Evolutionary conservation across 2,797 vertebrate species (phyloP), one percentile per base, ranked within the genome.

Genomic region (Melanotaenia nigrans): DNA sequence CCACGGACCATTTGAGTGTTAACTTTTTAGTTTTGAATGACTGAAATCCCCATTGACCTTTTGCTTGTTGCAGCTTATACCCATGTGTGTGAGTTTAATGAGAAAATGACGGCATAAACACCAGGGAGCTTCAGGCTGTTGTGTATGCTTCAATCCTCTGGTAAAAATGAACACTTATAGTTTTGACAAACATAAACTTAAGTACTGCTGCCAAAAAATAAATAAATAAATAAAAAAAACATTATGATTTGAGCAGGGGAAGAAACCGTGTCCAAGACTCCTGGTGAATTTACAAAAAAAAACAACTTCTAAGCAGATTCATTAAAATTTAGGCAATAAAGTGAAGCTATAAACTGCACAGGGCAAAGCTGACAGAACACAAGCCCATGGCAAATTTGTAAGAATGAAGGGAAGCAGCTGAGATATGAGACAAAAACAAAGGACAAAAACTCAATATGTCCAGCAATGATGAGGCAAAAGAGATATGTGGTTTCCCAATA

Each of bases 11-110:
- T 94, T 94, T 93, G 84, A 93, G 87, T 91, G 91, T 94, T 93
- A 91, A 93, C 92, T 93, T 93, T 91, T 90, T 86, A 85, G 89
- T 90, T 92, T 82, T 91, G 91, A 94, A 82, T 87, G 88, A 93
- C 92, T 90, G 92, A 92, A 93, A 93, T 94, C 92, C 91, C 92
- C 87, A 70, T 79, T 93, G 92, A 94, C 92, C 93, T 93, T 93
- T 92, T 81, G 86, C 88, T 87, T 88, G 88, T 87, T 83, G 86
- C 85, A 92, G 88, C 89, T 89, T 90, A 83, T 86, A 90, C 89
- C 87, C 87, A 85, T 84, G 90, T 90, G 90, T 85, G 75, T 82
- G 82, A 87, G 78, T 86, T 87, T 89, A 92, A 92, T 92, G 90
- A 92, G 87, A 89, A 92, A 89, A 87, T 85, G 83, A 87, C 84